phyloP scores from a whole-genome alignment of 2,888 invertebrate species.

The Julus scandinavius region DNA sequence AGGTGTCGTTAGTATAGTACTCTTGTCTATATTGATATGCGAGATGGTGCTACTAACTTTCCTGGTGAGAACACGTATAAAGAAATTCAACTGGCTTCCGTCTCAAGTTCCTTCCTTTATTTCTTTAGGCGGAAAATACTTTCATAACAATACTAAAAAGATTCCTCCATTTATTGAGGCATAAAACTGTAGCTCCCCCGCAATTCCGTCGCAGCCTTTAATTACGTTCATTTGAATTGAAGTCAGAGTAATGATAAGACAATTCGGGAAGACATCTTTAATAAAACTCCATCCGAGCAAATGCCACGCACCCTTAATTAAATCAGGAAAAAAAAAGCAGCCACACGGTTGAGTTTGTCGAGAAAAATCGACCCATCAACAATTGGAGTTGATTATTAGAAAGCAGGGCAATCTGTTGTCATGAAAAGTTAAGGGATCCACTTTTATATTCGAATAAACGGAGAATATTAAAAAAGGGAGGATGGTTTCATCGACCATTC shows the following conservation, averaged over 20 bases:
- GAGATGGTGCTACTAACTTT: too few relatives aligned
- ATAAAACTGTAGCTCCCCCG: conserved; percentile 12
- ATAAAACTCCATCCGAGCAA: conserved; percentile 21
- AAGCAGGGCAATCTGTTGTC: background rate
- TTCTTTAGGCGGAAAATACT: background rate
- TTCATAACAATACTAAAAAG: conserved; percentile 1
- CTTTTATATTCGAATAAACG: conserved; percentile 1
- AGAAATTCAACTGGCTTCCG: background rate
- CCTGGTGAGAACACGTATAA: background rate
- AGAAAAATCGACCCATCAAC: background rate
- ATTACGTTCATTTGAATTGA: conserved; percentile 33
- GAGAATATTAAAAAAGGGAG: background rate
- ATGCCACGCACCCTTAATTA: conserved; percentile 32
- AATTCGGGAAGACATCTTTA: conserved; percentile 25
- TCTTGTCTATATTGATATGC: too few relatives aligned
- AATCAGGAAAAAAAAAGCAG: background rate
- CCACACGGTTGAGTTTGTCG: background rate
- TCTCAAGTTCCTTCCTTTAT: conserved; percentile 4
- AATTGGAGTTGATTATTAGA: background rate
- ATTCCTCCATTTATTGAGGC: background rate
- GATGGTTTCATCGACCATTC: background rate
- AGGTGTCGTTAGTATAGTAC: too few relatives aligned
- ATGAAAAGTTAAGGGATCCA: background rate
- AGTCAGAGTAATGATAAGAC: conserved; percentile 27
- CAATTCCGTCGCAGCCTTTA: conserved; percentile 33